Base-by-base conservation (phyloP, 2,113 vertebrate species). In the Catharus fuscescens region DNA sequence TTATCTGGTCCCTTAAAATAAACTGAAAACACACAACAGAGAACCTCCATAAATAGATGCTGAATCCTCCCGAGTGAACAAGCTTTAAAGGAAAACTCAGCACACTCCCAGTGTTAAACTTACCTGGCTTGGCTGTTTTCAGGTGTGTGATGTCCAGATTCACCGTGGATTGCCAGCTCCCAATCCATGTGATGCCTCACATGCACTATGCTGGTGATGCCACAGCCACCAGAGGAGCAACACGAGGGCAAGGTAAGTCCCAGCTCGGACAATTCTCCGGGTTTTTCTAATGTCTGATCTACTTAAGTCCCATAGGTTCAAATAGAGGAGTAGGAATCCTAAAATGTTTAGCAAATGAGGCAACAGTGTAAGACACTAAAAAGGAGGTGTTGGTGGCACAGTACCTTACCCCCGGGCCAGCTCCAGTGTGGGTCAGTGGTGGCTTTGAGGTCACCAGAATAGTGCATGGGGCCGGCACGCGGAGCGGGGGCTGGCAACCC, bases 131-230 rank as follows among this genome's bases (percentile, higher is more conserved):
- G 2, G 70, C 92, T 93, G 84, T 87, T 97, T 92, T 95, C 95
- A 97, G 93, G 90, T 90, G 95, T 97, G 93, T 94, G 97, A 97
- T 97, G 97, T 97, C 97, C 90, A 97, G 93, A 94, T 89, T 92
- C 89, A 97, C 92, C 42, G 97, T 94, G 94, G 79, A 96, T 95
- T 96, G 89, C 94, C 96, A 92, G 95, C 97, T 97, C 90, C 94
- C 79, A 91, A 93, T 64, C 87, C 91, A 95, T 78, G 94, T 92
- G 97, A 95, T 94, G 95, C 93, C 81, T 80, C 91, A 96, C 79
- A 91, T 94, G 83, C 82, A 96, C 92, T 96, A 94, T 91, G 84
- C 74, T 86, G 89, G 80, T 96, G 91, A 97, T 95, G 73, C 76
- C 95, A 96, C 94, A 95, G 66, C 76, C 87, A 97, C 84, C 90